Conservation (phyloP, 1,140 invertebrate genomes). For the Drosophila yakuba region DNA sequence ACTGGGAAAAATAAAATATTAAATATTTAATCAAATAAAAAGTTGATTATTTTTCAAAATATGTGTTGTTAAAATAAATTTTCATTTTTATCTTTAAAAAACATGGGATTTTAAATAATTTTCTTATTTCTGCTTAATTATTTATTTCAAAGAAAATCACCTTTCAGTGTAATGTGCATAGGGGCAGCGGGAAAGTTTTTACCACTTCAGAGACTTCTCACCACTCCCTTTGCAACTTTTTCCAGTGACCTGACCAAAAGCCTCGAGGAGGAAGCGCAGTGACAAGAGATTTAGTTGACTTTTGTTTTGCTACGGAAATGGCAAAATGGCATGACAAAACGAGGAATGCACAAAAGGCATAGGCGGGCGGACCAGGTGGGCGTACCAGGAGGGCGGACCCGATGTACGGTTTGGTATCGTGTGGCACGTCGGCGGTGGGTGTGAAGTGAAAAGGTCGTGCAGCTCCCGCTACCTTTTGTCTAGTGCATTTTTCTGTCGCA, state of each 20-base stretch:
- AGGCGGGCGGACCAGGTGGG: constrained; percentile 16
- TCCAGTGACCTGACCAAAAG: constrained; percentile 46
- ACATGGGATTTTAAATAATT: too few relatives aligned
- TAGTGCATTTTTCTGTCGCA: constrained; percentile 45
- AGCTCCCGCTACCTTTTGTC: constrained; percentile 41
- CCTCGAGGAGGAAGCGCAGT: constrained; percentile 49
- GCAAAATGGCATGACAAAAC: constrained; percentile 67
- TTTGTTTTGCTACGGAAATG: constrained; percentile 64
- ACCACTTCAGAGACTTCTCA: constrained; percentile 26
- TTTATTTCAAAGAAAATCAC: too few relatives aligned
- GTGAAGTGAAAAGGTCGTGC: constrained; percentile 48
- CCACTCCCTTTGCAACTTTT: constrained; percentile 4
- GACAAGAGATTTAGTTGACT: constrained; percentile 68
- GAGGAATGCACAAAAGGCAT: constrained; percentile 56
- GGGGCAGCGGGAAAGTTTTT: constrained; percentile 18
- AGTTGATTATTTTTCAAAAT: too few relatives aligned
- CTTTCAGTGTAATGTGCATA: constrained; percentile 2
- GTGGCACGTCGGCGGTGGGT: neutral
- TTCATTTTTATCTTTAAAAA: too few relatives aligned
- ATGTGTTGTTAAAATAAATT: too few relatives aligned
- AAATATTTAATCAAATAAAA: too few relatives aligned
- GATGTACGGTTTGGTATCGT: neutral
- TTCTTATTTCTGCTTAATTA: neutral
- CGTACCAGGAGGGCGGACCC: constrained; percentile 1
- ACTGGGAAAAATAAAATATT: neutral